phyloP scores from a whole-genome alignment of 2,888 invertebrate genomes.

The Cephus rjabovi region DNA sequence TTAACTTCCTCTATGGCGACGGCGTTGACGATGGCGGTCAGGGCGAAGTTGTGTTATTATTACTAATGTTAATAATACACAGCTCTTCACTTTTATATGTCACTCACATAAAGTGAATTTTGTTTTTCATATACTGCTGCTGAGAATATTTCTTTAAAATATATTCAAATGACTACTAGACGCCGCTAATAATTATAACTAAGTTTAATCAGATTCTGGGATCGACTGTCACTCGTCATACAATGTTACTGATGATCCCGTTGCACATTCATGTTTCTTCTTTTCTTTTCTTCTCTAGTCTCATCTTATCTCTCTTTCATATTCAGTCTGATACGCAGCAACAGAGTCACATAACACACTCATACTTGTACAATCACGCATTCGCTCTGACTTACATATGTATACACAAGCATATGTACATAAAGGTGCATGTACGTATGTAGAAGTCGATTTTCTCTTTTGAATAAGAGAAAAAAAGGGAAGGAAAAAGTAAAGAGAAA shows the following conservation, averaged over 20 bases:
- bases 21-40: neutral
- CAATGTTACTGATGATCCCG: constrained; percentile 12
- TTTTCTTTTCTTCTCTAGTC: neutral
- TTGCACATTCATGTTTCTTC: neutral
- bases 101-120: constrained; percentile 1
- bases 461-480: neutral
- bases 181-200: neutral
- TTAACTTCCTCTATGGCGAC: neutral
- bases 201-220: neutral
- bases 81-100: neutral
- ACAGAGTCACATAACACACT: neutral
- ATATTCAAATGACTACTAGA: constrained; percentile 13
- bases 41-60: neutral
- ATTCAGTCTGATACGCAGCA: neutral
- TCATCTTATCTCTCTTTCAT: neutral
- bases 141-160: constrained; percentile 11
- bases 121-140: constrained; percentile 4
- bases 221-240: constrained; percentile 6
- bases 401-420: constrained; percentile 22
- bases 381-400: constrained; percentile 13
- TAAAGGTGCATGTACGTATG: constrained; percentile 5
- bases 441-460: neutral
- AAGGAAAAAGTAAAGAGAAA: neutral
- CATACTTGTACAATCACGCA: neutral
- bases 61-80: neutral